These are phyloP conservation scores for Jacana jacana DNA, from an alignment of 2,113 vertebrate genomes.

Conservation along the genomic window DNA sequence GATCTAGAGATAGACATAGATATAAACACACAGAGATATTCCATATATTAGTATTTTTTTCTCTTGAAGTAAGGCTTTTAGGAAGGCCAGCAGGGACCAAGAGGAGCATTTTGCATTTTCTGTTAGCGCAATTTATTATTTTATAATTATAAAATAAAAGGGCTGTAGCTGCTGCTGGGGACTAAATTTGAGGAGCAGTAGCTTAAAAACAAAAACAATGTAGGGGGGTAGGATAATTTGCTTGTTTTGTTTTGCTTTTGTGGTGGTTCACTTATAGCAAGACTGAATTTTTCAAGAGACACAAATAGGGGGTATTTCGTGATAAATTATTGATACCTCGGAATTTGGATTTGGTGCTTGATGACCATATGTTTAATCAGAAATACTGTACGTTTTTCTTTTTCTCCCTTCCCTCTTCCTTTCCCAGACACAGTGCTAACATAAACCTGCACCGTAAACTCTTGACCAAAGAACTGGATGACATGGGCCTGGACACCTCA, in stretches of 20 bases:
- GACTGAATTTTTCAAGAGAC: not conserved
- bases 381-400: conserved; percentile 67
- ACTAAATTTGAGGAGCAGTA: conserved; percentile 4
- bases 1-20: too few species aligned
- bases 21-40: too few species aligned
- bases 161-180: not conserved
- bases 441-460: conserved; percentile 99
- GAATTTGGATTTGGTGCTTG: conserved; percentile 46
- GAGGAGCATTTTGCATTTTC: not conserved
- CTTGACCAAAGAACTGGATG: conserved; percentile 99
- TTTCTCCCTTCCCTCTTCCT: conserved; percentile 69
- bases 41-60: too few species aligned
- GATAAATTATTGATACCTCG: not conserved
- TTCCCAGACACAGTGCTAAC: conserved; percentile 98
- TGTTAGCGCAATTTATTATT: not conserved
- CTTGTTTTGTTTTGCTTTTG: not conserved
- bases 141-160: not conserved
- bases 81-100: not conserved
- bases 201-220: not conserved
- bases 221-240: not conserved
- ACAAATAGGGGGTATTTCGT: not conserved
- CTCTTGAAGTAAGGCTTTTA: too few species aligned
- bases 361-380: conserved; percentile 58
- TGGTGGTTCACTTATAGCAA: not conserved
- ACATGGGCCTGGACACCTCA: conserved; percentile 96